These are phyloP conservation scores for Pollenia labialis DNA, from an alignment of 2,888 invertebrate genomes.

Conservation along the genomic window DNA sequence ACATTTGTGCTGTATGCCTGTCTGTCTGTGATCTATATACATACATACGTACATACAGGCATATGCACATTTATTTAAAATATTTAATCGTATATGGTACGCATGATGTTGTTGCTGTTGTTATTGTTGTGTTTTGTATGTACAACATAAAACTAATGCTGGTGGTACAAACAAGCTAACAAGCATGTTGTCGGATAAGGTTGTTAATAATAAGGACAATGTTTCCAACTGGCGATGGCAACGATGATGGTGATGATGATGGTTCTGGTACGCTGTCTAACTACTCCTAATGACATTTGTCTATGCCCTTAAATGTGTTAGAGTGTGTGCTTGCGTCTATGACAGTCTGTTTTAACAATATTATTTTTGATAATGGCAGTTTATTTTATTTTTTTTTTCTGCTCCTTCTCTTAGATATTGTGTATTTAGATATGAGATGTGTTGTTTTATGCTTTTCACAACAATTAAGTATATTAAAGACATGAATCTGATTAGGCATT, in stretches of 20 bases:
- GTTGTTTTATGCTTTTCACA: conserved; percentile 66
- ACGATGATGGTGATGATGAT: not conserved
- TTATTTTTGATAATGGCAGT: conserved; percentile 66
- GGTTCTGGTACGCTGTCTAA: conserved; percentile 32
- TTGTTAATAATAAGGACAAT: conserved; percentile 68
- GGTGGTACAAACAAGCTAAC: conserved; percentile 70
- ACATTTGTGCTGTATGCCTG: conserved; percentile 21
- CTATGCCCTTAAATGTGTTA: not conserved
- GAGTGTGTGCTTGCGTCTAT: conserved; percentile 12
- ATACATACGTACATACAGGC: not conserved
- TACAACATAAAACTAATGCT: conserved; percentile 69
- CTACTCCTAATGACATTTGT: conserved; percentile 44
- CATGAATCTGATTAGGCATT: conserved; percentile 66
- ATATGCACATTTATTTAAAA: not conserved
- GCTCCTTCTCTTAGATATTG: conserved; percentile 11
- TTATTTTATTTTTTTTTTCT: conserved; percentile 58
- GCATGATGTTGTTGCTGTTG: not conserved
- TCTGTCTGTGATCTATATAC: conserved; percentile 28
- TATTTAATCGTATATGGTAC: conserved; percentile 36
- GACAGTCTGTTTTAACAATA: conserved; percentile 35
- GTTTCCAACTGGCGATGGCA: conserved; percentile 22
- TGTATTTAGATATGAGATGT: conserved; percentile 7
- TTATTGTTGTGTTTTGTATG: conserved; percentile 57
- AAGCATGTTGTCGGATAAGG: conserved; percentile 71
- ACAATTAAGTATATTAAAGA: conserved; percentile 68